These are phyloP conservation scores for Tachypleus tridentatus DNA, from an alignment of 1,140 invertebrate species.

Conservation along the genomic window DNA sequence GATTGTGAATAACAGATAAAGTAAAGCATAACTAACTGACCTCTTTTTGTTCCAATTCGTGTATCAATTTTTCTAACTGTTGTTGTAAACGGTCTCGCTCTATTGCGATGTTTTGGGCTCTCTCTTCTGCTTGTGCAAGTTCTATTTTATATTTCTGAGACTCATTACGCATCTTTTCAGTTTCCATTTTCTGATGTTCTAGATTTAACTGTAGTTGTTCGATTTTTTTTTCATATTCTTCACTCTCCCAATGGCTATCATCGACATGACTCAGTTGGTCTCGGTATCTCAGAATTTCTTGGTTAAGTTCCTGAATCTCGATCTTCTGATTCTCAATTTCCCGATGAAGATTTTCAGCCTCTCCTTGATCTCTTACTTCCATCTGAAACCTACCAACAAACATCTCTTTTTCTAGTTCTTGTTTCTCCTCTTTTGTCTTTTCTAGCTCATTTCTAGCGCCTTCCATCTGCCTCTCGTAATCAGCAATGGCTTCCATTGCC, in stretches of 20 bases:
- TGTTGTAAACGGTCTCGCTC: conserved; percentile 77
- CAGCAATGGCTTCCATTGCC: conserved; percentile 24
- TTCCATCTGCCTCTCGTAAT: conserved; percentile 24
- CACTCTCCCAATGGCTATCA: conserved; percentile 40
- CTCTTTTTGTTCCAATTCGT: conserved; percentile 85
- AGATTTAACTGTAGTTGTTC: background rate
- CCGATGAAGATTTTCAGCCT: too few relatives aligned
- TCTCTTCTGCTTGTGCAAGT: background rate
- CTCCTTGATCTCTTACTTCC: too few relatives aligned
- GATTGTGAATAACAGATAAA: too few relatives aligned
- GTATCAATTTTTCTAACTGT: conserved; percentile 82
- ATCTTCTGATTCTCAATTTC: too few relatives aligned
- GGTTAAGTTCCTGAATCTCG: conserved; percentile 13
- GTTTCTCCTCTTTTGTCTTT: too few relatives aligned
- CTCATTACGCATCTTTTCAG: background rate
- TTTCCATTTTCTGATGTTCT: background rate
- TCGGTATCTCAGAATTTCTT: conserved; percentile 27
- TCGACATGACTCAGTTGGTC: conserved; percentile 16
- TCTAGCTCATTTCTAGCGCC: conserved; percentile 19
- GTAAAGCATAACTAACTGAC: conserved; percentile 39
- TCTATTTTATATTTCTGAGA: background rate
- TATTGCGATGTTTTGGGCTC: conserved; percentile 32
- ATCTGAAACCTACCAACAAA: too few relatives aligned
- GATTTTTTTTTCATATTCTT: background rate
- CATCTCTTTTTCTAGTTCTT: too few relatives aligned